Evolutionary conservation across 2,113 vertebrate genomes (phyloP), one percentile per base, ranked within the genome.

Genomic region (Rhinoptilus africanus): DNA sequence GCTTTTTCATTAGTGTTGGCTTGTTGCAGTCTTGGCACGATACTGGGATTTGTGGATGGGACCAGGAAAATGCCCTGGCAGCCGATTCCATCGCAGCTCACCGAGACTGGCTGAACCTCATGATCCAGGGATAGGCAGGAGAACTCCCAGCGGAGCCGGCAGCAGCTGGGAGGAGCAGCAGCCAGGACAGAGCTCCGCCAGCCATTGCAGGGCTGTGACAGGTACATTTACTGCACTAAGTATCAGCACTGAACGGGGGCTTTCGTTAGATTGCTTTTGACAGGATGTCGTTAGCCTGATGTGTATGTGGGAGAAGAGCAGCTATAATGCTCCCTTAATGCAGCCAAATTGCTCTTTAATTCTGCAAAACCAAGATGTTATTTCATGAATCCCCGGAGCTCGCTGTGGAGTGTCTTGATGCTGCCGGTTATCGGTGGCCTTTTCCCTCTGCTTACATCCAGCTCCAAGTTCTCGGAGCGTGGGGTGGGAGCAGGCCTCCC

Each of bases 321-420:
- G 93, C 81, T 83, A 6, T 57, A 73, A 79, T 37, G 81, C 74
- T 92, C 62, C 59, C 84, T 87, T 89, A 85, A 94, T 76, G 93
- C 94, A 96, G 93, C 87, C 93, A 96, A 97, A 95, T 96, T 95
- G 94, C 96, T 96, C 94, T 96, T 97, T 91, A 94, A 90, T 94
- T 83, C 93, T 93, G 93, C 87, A 88, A 91, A 96, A 34, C 93
- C 80, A 56, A 92, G 81, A 95, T 64, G 95, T 56, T 92, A 51
- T 85, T 94, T 82, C 20, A 21, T 56, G 74, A 76, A 48, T 94
- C 96, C 93, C 85, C 1, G 3, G 90, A 96, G 92, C 90, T 88
- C 5, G 0, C 80, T 76, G 43, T 54, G 66, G 56, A 78, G 73
- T 20, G 0, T 87, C 71, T 85, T 39, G 50, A 56, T 28, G 85